Conservation (phyloP, 1,140 invertebrate genomes). For the Drosophila bipectinata region DNA sequence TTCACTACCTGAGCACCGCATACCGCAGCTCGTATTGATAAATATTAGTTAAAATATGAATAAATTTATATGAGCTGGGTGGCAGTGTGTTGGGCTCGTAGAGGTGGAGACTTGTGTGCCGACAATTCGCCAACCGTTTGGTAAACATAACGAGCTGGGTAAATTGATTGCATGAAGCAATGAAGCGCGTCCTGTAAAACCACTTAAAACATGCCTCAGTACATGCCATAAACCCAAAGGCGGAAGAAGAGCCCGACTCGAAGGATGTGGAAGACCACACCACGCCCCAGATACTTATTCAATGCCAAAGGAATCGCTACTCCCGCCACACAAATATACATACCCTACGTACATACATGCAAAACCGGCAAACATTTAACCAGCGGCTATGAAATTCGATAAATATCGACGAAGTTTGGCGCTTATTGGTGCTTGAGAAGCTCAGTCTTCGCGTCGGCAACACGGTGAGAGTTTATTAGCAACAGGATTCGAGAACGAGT, state of each 20-base stretch:
- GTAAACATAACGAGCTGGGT: constrained; percentile 76
- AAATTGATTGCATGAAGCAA: constrained; percentile 82
- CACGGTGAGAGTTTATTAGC: constrained; percentile 70
- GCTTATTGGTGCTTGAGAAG: constrained; percentile 48
- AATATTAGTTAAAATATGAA: constrained; percentile 82
- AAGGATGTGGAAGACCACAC: constrained; percentile 25
- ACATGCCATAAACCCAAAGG: constrained; percentile 78
- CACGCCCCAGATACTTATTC: constrained; percentile 9
- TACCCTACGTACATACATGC: constrained; percentile 29
- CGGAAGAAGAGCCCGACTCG: constrained; percentile 50
- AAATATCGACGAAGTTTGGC: constrained; percentile 78
- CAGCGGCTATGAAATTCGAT: constrained; percentile 78
- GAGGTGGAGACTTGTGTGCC: constrained; percentile 20
- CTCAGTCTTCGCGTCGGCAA: constrained; percentile 30
- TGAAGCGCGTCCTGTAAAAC: constrained; percentile 84
- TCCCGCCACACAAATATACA: constrained; percentile 7
- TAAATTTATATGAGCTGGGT: constrained; percentile 54
- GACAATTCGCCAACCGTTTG: constrained; percentile 64
- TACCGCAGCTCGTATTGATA: constrained; percentile 58
- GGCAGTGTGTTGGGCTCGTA: not conserved
- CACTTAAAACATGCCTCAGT: constrained; percentile 83
- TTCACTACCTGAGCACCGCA: constrained; percentile 38
- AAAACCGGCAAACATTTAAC: constrained; percentile 78
- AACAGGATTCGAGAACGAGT: constrained; percentile 60
- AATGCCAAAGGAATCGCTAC: constrained; percentile 34